These are phyloP conservation scores for Menidia menidia DNA, from an alignment of 2,797 vertebrate genomes.

Conservation along the genomic window DNA sequence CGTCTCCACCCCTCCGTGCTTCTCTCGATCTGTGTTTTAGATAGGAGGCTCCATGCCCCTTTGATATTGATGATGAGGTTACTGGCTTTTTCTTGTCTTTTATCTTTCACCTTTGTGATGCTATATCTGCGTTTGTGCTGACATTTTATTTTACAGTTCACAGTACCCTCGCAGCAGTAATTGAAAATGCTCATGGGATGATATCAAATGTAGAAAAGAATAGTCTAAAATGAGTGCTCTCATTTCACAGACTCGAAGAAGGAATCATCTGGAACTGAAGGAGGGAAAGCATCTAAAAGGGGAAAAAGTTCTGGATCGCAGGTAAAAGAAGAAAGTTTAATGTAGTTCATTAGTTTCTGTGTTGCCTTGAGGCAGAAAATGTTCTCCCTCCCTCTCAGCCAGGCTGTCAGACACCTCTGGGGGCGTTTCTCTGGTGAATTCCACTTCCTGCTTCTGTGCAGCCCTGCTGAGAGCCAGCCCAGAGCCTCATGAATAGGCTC, in stretches of 20 bases:
- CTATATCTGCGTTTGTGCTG: constrained; percentile 39
- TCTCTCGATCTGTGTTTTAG: constrained; percentile 60
- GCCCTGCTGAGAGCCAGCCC: constrained; percentile 61
- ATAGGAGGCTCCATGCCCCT: constrained; percentile 65
- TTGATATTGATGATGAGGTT: constrained; percentile 72
- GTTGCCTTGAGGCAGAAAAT: constrained; percentile 63
- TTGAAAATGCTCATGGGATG: constrained; percentile 25
- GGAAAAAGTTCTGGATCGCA: constrained; percentile 95
- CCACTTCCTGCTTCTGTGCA: constrained; percentile 82
- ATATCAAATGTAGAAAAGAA: constrained; percentile 16
- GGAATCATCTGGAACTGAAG: constrained; percentile 96
- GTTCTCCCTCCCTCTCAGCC: constrained; percentile 50
- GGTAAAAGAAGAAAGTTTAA: constrained; percentile 82
- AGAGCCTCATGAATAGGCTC: constrained; percentile 66
- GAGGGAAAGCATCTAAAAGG: constrained; percentile 96
- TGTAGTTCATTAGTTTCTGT: constrained; percentile 62
- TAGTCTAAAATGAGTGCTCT: constrained; percentile 44
- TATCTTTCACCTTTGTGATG: constrained; percentile 83
- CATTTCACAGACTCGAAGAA: constrained; percentile 93
- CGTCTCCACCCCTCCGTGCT: constrained; percentile 85
- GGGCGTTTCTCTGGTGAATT: constrained; percentile 80
- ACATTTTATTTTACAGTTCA: constrained; percentile 52
- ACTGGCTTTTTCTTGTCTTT: constrained; percentile 54
- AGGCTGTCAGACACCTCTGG: constrained; percentile 73
- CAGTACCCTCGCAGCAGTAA: background rate